Evolutionary conservation across 2,113 vertebrate species (phyloP).

Genomic region (Labrus mixtus): DNA sequence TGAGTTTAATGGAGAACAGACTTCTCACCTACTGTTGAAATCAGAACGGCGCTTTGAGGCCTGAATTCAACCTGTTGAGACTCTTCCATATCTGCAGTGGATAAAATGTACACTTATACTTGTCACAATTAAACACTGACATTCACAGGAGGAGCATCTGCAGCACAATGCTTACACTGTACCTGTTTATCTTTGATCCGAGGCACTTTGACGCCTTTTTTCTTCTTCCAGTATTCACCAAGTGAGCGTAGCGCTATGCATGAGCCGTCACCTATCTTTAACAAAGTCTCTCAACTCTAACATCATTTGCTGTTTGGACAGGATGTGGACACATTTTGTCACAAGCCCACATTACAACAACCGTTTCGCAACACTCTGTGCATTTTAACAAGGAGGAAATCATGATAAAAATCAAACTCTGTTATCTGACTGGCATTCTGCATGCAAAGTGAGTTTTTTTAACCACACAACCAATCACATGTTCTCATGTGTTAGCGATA

Average conservation of each 20-base stretch:
- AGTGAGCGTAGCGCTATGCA: neutral
- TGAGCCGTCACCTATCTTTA: neutral
- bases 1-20: neutral
- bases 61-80: neutral
- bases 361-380: constrained; percentile 30
- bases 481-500: neutral
- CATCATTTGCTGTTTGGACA: constrained; percentile 26
- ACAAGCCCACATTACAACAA: constrained; percentile 33
- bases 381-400: constrained; percentile 42
- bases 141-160: constrained; percentile 5
- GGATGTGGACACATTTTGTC: constrained; percentile 64
- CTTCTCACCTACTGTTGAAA: constrained; percentile 53
- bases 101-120: constrained; percentile 1
- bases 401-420: constrained; percentile 3
- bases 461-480: neutral
- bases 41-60: neutral
- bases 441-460: neutral
- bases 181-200: constrained; percentile 34
- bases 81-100: constrained; percentile 16
- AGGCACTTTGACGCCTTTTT: constrained; percentile 6
- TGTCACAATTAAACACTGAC: neutral
- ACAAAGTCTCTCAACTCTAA: neutral
- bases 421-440: neutral
- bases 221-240: neutral
- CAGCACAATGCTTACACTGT: neutral